Percentiles rank a stretch among this genome's conserved stretches.
Conservation (phyloP, 2,797 vertebrate species). For the Xenopus petersii region DNA sequence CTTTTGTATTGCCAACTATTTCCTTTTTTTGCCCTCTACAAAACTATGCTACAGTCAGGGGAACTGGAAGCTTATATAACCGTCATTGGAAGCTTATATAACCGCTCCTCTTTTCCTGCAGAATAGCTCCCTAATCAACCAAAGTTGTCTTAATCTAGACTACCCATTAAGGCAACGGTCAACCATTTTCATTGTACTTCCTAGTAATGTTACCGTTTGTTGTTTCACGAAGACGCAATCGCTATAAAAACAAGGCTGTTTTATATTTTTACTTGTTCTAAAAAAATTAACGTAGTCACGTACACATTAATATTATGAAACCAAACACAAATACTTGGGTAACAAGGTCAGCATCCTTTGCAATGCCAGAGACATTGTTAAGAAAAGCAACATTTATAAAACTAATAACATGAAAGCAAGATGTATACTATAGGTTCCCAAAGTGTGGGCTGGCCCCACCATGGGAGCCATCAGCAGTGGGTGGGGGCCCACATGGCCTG, state of each 20-base stretch:
- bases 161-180: neutral
- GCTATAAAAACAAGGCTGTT: neutral
- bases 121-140: slow-evolving; percentile 54
- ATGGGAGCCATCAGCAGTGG: too few species aligned
- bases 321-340: neutral
- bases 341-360: too few species aligned
- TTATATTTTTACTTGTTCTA: neutral
- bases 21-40: slow-evolving; percentile 63
- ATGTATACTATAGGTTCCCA: too few species aligned
- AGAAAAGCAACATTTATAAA: too few species aligned
- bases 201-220: neutral
- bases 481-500: too few species aligned
- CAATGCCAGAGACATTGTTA: neutral
- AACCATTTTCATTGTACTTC: neutral
- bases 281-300: neutral
- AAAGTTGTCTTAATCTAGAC: slow-evolving; percentile 42
- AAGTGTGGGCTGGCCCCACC: too few species aligned
- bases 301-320: neutral
- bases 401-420: too few species aligned
- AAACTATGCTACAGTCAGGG: slow-evolving; percentile 51
- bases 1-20: slow-evolving; percentile 72
- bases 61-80: slow-evolving; percentile 59
- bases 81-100: slow-evolving; percentile 54
- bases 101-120: slow-evolving; percentile 61
- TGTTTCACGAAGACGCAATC: neutral